Percentiles rank a stretch among this genome's conserved stretches.
Evolutionary conservation across 2,797 vertebrate species (phyloP).

Genomic region (Lacerta agilis): DNA sequence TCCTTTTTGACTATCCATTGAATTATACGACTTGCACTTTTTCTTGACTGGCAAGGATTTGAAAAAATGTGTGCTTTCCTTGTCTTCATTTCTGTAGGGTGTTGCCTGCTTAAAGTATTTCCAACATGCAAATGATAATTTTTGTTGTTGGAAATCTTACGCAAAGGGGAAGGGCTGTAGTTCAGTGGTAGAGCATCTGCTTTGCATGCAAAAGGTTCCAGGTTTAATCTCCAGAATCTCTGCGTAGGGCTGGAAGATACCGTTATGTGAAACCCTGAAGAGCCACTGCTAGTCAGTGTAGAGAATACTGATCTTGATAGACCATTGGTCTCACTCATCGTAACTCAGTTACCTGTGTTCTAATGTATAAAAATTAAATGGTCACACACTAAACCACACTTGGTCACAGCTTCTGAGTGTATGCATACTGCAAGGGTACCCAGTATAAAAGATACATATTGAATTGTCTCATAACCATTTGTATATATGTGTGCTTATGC

Average conservation of each 20-base stretch:
- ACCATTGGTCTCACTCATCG: too few relatives aligned
- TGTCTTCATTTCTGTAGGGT: background rate
- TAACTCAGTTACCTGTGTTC: too few relatives aligned
- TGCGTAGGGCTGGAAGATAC: too few relatives aligned
- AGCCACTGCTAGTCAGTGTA: too few relatives aligned
- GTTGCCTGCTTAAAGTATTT: background rate
- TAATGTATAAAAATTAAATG: background rate
- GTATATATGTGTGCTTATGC: background rate
- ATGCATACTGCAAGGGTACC: background rate
- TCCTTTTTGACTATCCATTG: background rate
- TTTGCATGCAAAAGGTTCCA: too few relatives aligned
- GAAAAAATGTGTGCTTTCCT: background rate
- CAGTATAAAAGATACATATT: background rate
- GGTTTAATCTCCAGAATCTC: too few relatives aligned
- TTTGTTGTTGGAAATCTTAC: background rate
- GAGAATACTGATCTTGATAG: too few relatives aligned
- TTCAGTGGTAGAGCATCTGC: too few relatives aligned
- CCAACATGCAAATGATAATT: background rate
- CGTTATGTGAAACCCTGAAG: too few relatives aligned
- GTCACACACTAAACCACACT: background rate
- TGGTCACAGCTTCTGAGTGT: background rate
- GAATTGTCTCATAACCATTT: background rate
- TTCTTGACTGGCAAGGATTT: background rate
- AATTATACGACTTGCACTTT: background rate
- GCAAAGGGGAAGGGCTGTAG: too few relatives aligned